These are phyloP conservation scores for Megaceryle maxima DNA, from an alignment of 2,113 vertebrate genomes.

Conservation along the genomic window DNA sequence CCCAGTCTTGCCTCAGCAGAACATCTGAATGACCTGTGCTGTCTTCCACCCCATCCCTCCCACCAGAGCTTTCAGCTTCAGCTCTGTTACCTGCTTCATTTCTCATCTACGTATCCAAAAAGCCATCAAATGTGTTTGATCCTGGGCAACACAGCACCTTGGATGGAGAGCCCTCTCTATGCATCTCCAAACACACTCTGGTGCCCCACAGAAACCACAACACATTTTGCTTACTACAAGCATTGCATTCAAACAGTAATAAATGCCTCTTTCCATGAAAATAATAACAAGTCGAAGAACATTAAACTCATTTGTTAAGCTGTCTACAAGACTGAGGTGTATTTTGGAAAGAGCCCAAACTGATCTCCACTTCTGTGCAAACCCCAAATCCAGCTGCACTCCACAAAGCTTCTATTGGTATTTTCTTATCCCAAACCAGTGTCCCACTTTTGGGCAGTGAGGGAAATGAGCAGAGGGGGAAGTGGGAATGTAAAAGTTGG, in stretches of 20 bases:
- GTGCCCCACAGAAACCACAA: background rate
- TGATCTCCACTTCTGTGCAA: background rate
- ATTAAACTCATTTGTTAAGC: background rate
- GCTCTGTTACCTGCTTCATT: background rate
- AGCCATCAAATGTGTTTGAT: background rate
- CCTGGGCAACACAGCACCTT: background rate
- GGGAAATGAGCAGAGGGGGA: fast-evolving
- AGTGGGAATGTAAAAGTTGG: background rate
- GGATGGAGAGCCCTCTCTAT: background rate
- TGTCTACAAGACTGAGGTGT: background rate
- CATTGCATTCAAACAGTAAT: background rate
- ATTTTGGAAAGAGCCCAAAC: background rate
- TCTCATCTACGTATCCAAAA: background rate
- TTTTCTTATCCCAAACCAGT: background rate
- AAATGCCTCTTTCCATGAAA: background rate
- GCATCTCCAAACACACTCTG: background rate
- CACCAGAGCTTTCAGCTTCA: background rate
- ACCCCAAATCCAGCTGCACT: background rate
- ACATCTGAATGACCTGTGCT: background rate
- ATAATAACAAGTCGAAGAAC: background rate
- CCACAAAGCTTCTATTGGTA: background rate
- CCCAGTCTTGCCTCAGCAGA: background rate
- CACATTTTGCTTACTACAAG: background rate
- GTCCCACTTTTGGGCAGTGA: background rate
- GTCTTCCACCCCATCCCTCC: background rate